Percentiles rank a stretch among this genome's conserved stretches.
phyloP scores from a whole-genome alignment of 2,113 vertebrate genomes.

The Chloropsis cyanopogon region DNA sequence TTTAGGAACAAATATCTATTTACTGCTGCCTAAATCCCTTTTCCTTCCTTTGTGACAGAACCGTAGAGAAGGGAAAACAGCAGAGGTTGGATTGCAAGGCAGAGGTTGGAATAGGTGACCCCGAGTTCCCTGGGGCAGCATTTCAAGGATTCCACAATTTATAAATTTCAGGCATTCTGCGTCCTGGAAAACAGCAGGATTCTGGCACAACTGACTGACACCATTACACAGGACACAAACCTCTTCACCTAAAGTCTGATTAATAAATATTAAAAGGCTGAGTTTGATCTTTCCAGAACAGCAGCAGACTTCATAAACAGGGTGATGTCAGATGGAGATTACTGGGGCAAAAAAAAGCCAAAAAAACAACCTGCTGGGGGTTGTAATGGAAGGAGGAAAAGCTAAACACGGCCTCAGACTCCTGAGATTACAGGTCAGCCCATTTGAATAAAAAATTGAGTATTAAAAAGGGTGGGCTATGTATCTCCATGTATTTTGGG shows the following conservation, averaged over 20 bases:
- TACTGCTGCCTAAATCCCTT: background rate
- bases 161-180: background rate
- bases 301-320: background rate
- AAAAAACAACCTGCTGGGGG: background rate
- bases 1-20: background rate
- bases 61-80: background rate
- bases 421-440: background rate
- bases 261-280: background rate
- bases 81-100: background rate
- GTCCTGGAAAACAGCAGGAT: background rate
- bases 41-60: background rate
- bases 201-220: background rate
- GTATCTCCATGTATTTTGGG: background rate
- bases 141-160: background rate
- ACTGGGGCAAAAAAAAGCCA: background rate
- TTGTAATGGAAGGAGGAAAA: background rate
- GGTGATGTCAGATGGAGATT: background rate
- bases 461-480: background rate
- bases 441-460: constrained; percentile 39
- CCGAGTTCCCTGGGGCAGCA: background rate
- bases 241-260: background rate
- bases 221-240: background rate
- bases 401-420: background rate
- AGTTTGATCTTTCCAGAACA: background rate
- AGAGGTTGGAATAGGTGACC: background rate